Percentiles rank a stretch among this genome's conserved stretches.
phyloP scores from a whole-genome alignment of 2,888 invertebrate genomes.

The Synanthedon myopaeformis region DNA sequence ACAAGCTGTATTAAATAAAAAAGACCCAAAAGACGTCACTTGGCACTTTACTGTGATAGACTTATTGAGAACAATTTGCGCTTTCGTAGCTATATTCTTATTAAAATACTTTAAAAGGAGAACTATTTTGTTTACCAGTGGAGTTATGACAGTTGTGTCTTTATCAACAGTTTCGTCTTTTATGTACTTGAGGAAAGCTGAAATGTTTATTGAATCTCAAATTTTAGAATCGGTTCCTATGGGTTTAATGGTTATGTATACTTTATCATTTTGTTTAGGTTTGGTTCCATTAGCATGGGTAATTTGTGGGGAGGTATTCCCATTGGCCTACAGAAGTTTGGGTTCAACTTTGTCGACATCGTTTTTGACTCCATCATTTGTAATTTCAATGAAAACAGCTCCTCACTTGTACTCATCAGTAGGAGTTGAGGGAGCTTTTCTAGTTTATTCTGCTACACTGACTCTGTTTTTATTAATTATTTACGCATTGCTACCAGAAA shows the following conservation, averaged over 20 bases:
- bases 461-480: slow-evolving; percentile 43
- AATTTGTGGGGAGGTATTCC: slow-evolving; percentile 62
- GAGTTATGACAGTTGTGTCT: slow-evolving; percentile 47
- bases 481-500: slow-evolving; percentile 51
- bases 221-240: slow-evolving; percentile 44
- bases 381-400: slow-evolving; percentile 63
- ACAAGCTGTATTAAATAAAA: slow-evolving; percentile 45
- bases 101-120: slow-evolving; percentile 48
- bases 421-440: slow-evolving; percentile 55
- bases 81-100: slow-evolving; percentile 65
- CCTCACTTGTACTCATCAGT: slow-evolving; percentile 55
- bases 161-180: slow-evolving; percentile 44
- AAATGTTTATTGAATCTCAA: slow-evolving; percentile 34
- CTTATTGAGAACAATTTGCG: slow-evolving; percentile 71
- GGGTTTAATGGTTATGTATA: slow-evolving; percentile 50
- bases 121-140: slow-evolving; percentile 53
- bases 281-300: slow-evolving; percentile 60
- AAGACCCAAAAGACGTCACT: slow-evolving; percentile 39
- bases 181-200: slow-evolving; percentile 47
- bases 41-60: slow-evolving; percentile 76
- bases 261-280: slow-evolving; percentile 54
- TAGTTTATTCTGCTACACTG: slow-evolving; percentile 50
- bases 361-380: slow-evolving; percentile 53
- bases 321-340: slow-evolving; percentile 56
- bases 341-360: slow-evolving; percentile 58